Evolutionary conservation across 2,797 vertebrate genomes (phyloP).

Genomic region (Lemur catta): DNA sequence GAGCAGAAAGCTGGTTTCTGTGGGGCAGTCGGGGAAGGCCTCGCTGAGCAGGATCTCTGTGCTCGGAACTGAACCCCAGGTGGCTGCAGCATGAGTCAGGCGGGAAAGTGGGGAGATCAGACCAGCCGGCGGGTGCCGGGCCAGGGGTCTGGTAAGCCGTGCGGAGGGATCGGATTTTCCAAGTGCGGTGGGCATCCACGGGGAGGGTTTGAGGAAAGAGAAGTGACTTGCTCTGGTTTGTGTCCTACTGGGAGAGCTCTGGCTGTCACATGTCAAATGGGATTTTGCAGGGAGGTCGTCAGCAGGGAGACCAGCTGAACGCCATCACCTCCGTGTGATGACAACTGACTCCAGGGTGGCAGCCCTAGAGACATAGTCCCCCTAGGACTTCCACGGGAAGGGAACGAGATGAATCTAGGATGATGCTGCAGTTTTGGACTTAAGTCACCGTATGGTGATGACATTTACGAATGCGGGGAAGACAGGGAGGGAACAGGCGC

Average conservation of each 20-base stretch:
- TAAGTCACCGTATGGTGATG: not conserved
- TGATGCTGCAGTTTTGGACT: not conserved
- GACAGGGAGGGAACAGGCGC: not conserved
- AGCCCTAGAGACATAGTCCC: not conserved
- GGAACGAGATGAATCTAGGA: not conserved
- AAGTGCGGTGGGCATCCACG: not conserved
- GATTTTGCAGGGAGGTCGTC: not conserved
- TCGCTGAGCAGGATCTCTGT: not conserved
- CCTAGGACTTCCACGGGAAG: not conserved
- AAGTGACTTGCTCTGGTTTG: not conserved
- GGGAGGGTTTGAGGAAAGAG: no score
- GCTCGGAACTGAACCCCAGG: accelerated
- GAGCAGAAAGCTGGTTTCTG: not conserved
- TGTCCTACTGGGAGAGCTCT: not conserved
- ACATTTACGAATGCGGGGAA: not conserved
- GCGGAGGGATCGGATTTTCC: not conserved
- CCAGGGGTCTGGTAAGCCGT: accelerated
- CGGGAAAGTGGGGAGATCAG: no score
- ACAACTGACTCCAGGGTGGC: not conserved
- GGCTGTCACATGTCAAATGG: not conserved
- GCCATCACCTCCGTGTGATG: not conserved
- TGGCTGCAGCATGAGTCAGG: not conserved
- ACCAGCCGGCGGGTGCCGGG: not conserved
- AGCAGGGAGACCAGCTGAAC: not conserved
- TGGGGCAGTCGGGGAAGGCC: not conserved